A percentile compares a stretch with the other conserved stretches of the same genome.
These are phyloP conservation scores for Rhea americana DNA, from an alignment of 2,113 vertebrate genomes.

Conservation along the genomic window DNA sequence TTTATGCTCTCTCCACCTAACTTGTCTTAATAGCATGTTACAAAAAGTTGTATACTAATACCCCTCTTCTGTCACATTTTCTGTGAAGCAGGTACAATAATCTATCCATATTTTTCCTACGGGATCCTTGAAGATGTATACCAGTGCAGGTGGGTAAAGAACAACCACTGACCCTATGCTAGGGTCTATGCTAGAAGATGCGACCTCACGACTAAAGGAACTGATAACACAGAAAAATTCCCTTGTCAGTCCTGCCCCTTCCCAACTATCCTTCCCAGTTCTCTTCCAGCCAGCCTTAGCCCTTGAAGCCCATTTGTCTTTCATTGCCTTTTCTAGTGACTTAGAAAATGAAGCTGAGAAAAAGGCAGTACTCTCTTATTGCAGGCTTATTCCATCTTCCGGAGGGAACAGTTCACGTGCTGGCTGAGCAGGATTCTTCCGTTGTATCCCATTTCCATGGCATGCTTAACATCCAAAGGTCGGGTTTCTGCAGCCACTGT, in stretches of 20 bases:
- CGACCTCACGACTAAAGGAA: neutral
- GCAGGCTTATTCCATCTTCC: neutral
- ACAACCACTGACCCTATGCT: neutral
- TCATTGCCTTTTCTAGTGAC: neutral
- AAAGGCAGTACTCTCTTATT: slow-evolving; percentile 22
- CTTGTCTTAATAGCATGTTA: neutral
- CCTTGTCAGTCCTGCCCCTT: neutral
- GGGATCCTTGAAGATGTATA: neutral
- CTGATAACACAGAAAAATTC: neutral
- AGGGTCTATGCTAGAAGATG: neutral
- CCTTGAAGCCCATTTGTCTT: neutral
- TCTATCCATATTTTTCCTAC: neutral
- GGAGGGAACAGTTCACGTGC: slow-evolving; percentile 9
- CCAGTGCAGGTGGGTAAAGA: neutral
- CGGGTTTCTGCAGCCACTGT: too few relatives aligned
- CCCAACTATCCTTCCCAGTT: neutral
- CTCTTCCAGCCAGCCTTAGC: neutral
- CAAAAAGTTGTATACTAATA: neutral
- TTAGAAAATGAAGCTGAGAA: slow-evolving; percentile 21
- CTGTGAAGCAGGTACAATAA: neutral
- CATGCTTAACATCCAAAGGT: too few relatives aligned
- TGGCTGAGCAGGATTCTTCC: slow-evolving; percentile 16
- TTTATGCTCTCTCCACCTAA: neutral
- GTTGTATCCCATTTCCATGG: too few relatives aligned
- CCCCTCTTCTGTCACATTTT: neutral